Base-by-base conservation (phyloP, 37 sponge, comb jelly and placozoan species). In the Dysidea cf. avara region DNA sequence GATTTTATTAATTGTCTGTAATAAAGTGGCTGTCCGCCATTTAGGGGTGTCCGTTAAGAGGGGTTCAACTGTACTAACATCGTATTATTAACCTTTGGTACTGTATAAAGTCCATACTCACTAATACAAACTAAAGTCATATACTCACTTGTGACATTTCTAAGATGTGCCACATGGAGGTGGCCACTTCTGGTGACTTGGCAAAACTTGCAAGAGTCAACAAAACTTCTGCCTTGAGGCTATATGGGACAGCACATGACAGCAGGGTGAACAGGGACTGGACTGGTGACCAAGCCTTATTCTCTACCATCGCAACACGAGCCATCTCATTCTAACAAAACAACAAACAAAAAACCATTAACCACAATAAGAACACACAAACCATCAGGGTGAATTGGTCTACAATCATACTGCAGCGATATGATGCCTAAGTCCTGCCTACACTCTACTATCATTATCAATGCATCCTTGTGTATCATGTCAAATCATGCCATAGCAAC, bases 171-270 rank as follows among this genome's bases (percentile, higher is more conserved):
- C 95, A 94, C 83, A 95, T 81, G 4, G 66, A 66, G 2, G 66
- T 36, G 17, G 93, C 95, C 38, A 98, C 72, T 54, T 95, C 96
- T 0, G 88, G 93, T 14, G 90, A 76, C 49, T 39, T 59, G 18
- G 96, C 93, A 76, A 99, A 89, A 29, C 74, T 69, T 48, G 94
- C 85, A 49, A 99, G 77, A 0, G 86, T 86, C 51, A 53, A 54
- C 39, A 99, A 68, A 3, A 95, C 61, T 53, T 88, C 80, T 2
- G 95, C 93, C 58, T 98, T 98, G 25, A 98, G 88, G 7, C 53
- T 66, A 14, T 83, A 74, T 31, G 96, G 90, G 0, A 98, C 74
- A 57, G 93, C 71, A 60, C 99, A 92, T n/a, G 81, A 78, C 14
- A 98, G 61, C 43, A 98, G 87, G 1, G 87, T 89, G 48, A 95